Percentiles rank a stretch among this genome's conserved stretches.
Evolutionary conservation across 2,113 vertebrate genomes (phyloP).

Genomic region (Nettapus auritus): DNA sequence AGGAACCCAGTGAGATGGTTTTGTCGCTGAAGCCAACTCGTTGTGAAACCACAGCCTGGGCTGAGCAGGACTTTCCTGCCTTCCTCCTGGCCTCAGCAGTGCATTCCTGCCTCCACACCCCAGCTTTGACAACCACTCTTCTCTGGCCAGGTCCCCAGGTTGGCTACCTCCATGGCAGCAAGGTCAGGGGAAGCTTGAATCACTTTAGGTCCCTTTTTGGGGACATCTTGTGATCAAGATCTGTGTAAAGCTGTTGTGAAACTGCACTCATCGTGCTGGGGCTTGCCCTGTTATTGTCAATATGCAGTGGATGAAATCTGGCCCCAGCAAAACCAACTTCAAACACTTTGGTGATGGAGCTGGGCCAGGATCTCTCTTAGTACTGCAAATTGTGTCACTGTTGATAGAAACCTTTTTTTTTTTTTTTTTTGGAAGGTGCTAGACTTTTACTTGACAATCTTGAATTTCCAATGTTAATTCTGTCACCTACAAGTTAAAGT

Average conservation of each 20-base stretch:
- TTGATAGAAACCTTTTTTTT: background rate
- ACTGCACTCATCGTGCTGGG: background rate
- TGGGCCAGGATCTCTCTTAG: background rate
- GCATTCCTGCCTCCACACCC: background rate
- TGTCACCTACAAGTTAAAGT: slow-evolving; percentile 1
- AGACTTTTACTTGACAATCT: background rate
- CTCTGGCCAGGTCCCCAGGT: background rate
- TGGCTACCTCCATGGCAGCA: background rate
- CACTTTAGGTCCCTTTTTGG: background rate
- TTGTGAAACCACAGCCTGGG: background rate
- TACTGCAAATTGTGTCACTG: background rate
- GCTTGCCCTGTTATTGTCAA: slow-evolving; percentile 5
- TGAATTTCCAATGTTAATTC: slow-evolving; percentile 10
- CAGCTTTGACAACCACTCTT: background rate
- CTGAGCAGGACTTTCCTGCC: background rate
- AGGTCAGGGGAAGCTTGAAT: background rate
- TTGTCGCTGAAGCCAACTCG: fast-evolving
- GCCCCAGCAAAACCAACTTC: background rate
- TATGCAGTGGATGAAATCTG: background rate
- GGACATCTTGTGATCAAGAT: background rate
- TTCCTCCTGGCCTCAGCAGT: background rate
- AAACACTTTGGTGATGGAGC: background rate
- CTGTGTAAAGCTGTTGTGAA: background rate
- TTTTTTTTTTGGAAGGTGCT: background rate
- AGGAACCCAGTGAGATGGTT: background rate